Base-by-base conservation (phyloP, 2,888 invertebrate genomes). In the Chorisops tibialis region DNA sequence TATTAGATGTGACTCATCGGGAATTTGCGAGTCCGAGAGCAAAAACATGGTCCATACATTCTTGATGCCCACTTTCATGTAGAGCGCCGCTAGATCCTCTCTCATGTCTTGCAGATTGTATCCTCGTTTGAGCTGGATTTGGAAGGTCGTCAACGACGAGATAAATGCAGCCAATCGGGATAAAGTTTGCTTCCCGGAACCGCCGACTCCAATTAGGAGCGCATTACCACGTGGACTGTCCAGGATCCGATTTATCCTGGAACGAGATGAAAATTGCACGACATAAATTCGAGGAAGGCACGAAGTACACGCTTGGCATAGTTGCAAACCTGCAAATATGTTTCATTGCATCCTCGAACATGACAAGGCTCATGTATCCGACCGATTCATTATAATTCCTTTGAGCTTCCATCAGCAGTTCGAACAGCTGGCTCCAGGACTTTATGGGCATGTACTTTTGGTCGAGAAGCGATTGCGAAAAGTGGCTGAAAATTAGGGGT, bases 331-430 rank as follows among this genome's bases (percentile, higher is more conserved):
- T 84, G 79, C 92, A 93, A 51, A 96, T 87, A 75, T 96, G 96
- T 69, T 87, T 85, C 89, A 96, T 93, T 5, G 96, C 96, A 75
- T 96, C 96, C 73, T 95, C 95, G 73, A 97, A 97, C 24, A 97
- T 82, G 6, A 97, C 96, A 59, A 97, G 80, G 78, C 95, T 95
- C 95, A 96, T 96, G 1, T 91, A 89, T 1, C 93, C 90, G 16
- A 90, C 85, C 59, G 95, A 81, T 73, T 97, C 96, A 73, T 96
- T 96, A 75, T 97, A 96, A 58, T 84, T 85, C 1, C 84, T 80
- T 59, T 96, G 81, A 0, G 94, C 93, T 68, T 96, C 96, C 18
- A 85, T 80, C 3, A 96, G 80, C 54, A 94, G 79, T 69, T 85
- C 87, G 69, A 85, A 86, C 19, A 97, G 81, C 1, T 84, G 84